Base-by-base conservation (phyloP, 2,797 vertebrate genomes). In the Pagetopsis macropterus region DNA sequence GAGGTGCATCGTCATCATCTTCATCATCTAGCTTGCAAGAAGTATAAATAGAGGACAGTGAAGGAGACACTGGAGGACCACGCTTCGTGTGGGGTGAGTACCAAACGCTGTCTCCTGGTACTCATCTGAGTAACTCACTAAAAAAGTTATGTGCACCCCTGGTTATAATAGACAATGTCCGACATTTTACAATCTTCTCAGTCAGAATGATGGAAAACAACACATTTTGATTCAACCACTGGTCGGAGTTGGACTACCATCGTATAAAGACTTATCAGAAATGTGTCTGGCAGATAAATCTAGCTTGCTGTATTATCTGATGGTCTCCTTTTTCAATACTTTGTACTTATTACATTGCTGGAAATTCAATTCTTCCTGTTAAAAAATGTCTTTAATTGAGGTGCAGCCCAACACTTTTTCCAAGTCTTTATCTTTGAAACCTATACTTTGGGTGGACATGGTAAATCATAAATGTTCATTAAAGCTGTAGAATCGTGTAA, bases 391-490 rank as follows among this genome's bases (percentile, higher is more conserved):
- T 78, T 72, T 58, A 76, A 66, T 61, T 54, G 82, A 66, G 57
- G 45, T 60, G 46, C 60, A 55, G 50, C 59, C 61, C 45, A 6
- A 9, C 27, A 48, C 40, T 63, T 74, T 81, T 77, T 63, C 77
- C 68, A 63, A n/a, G n/a, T 70, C 61, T 60, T 13, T 68, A 73
- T 83, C 70, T 79, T 73, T 79, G 78, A 86, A 84, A 80, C 65
- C 3, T 3, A 9, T 63, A 12, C 44, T 76, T 13, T 17, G 81
- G 43, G 59, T 12, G 17, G 65, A 77, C 58, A 21, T 14, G 5
- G 45, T 23, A 44, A 63, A 57, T 79, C 40, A 10, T 86, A 86
- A 87, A 88, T 73, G 77, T 83, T 86, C 87, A 84, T 85, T 84
- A 73, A 85, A 85, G 71, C 61, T 66, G 79, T 82, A 78, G 80